Conservation (phyloP, 2,113 vertebrate genomes). For the Agapornis roseicollis region DNA sequence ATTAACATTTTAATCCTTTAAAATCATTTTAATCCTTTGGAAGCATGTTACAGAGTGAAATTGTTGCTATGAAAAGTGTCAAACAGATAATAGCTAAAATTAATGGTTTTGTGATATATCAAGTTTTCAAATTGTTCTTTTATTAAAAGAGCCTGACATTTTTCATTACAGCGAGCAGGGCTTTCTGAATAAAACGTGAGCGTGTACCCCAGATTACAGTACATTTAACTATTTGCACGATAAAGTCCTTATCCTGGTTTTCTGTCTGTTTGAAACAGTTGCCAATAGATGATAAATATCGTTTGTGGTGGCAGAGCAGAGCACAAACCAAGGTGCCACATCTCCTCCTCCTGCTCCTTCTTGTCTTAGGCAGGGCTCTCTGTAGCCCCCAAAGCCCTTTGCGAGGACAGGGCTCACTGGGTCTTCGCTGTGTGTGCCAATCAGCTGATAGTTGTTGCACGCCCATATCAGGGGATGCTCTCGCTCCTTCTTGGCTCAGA, state of each 20-base stretch:
- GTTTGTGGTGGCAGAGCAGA: background rate
- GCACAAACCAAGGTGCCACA: background rate
- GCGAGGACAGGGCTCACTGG: background rate
- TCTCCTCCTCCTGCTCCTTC: background rate
- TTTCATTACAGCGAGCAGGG: conserved; percentile 46
- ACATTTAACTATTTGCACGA: conserved; percentile 53
- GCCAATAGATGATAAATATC: conserved; percentile 34
- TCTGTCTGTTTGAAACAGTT: conserved; percentile 15
- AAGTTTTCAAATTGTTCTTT: conserved; percentile 73
- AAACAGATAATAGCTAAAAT: conserved; percentile 76
- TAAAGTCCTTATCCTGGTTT: background rate
- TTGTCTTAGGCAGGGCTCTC: background rate
- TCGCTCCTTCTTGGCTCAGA: background rate
- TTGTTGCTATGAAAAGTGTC: conserved; percentile 71
- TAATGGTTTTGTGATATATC: conserved; percentile 76
- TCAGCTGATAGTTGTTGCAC: background rate
- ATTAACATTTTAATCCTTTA: conserved; percentile 79
- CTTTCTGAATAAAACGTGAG: conserved; percentile 62
- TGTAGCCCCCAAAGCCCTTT: background rate
- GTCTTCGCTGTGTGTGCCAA: background rate
- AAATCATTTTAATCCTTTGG: conserved; percentile 73
- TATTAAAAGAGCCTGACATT: conserved; percentile 63
- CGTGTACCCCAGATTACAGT: conserved; percentile 50
- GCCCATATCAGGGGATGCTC: background rate
- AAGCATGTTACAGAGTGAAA: conserved; percentile 72